Evolutionary conservation across 1,140 invertebrate genomes (phyloP), one percentile per base, ranked within the genome.

Genomic region (Pogonognathellus flavescens): DNA sequence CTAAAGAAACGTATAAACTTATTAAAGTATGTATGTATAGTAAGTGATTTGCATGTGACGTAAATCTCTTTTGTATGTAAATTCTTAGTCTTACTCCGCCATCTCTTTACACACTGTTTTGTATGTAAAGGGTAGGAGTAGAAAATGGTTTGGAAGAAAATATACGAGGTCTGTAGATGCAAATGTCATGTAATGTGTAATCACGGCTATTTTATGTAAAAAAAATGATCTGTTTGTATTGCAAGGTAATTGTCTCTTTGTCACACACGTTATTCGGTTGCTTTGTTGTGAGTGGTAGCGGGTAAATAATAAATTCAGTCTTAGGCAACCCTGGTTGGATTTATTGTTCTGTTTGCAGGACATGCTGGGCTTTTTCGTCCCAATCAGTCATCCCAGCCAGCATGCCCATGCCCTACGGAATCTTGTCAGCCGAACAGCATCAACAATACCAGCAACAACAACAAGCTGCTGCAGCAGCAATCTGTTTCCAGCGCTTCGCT

Each of bases 281-380:
- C 70, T 76, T 76, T 13, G 22, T 76, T 76, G 25, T 41, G 70
- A 49, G 70, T 41, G 70, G 70, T 76, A 50, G 70, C 31, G 70
- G 70, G 31, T 76, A 76, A n/a, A 5, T 31, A 76, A 81, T 81
- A 31, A 55, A 82, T n/a, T 72, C 50, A 59, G 80, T 83, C 80
- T 86, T 86, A 86, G 84, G 88, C 88, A 88, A 88, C 85, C 60
- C 84, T 84, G 87, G 86, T 88, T 88, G 84, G 85, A 85, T 82
- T 88, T 82, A 83, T 84, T 83, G 52, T 85, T 84, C 66, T 87
- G 20, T 57, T 87, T 86, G 55, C 86, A 88, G 88, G 88, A 86
- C 87, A 86, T 87, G 88, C 88, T 88, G 88, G 88, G 86, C 86
- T 72, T 87, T 87, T 86, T 88, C 88, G n/a, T 88, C 86, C 85